phyloP scores from a whole-genome alignment of 92 coral and sea anemone species.

The Parazoanthus darwini region DNA sequence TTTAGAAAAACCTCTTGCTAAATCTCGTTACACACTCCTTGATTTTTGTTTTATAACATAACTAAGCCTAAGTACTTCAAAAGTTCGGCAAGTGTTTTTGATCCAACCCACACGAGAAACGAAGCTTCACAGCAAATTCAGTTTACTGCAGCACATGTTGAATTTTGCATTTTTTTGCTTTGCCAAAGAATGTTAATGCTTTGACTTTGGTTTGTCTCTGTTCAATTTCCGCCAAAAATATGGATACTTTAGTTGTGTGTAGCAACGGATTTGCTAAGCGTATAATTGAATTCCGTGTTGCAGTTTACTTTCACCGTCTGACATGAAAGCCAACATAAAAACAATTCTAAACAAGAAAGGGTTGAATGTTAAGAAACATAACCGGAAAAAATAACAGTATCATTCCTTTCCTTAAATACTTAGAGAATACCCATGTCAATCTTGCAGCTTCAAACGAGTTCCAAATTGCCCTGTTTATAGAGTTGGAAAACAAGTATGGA shows the following conservation, averaged over 20 bases:
- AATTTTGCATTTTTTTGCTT: neutral
- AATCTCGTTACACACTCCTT: too few relatives aligned
- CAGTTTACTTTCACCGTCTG: neutral
- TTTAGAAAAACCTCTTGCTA: too few relatives aligned
- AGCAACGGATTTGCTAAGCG: neutral
- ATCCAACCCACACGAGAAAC: too few relatives aligned
- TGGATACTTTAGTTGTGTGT: neutral
- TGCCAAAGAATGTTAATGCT: neutral
- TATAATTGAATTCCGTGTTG: neutral
- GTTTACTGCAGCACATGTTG: too few relatives aligned
- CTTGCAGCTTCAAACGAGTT: neutral
- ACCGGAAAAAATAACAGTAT: neutral
- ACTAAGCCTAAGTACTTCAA: too few relatives aligned
- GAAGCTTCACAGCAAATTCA: too few relatives aligned
- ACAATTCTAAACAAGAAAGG: neutral
- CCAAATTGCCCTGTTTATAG: neutral
- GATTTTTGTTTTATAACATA: too few relatives aligned
- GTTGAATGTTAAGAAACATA: neutral
- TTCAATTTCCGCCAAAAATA: neutral
- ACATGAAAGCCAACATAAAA: neutral
- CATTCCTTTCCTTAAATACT: slow-evolving; percentile 15
- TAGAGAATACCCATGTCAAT: neutral
- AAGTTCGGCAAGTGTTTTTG: too few relatives aligned
- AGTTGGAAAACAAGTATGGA: neutral
- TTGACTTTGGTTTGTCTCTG: neutral